Evolutionary conservation across 1,140 invertebrate genomes (phyloP).

Genomic region (Melanaphis sacchari): DNA sequence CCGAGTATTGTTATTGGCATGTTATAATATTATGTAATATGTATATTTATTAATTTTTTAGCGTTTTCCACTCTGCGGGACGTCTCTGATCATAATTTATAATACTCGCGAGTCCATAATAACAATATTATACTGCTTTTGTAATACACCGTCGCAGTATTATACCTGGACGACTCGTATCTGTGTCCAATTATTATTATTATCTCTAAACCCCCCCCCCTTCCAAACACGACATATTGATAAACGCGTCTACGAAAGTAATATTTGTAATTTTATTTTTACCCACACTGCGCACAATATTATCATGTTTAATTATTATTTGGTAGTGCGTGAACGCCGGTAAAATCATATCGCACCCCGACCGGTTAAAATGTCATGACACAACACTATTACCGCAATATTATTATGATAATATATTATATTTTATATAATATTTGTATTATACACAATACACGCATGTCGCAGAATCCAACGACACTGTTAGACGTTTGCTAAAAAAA

Average conservation of each 20-base stretch:
- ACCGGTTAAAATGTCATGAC: neutral
- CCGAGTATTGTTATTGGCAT: neutral
- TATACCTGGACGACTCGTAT: neutral
- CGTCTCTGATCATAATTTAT: neutral
- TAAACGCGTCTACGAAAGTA: neutral
- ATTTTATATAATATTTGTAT: no score
- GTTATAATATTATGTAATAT: neutral
- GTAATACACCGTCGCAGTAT: neutral
- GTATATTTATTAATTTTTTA: conserved; percentile 10
- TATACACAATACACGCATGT: neutral
- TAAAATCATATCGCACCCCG: neutral
- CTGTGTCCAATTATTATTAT: neutral
- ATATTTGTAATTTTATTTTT: conserved; percentile 4
- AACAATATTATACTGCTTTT: neutral
- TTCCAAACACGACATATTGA: neutral
- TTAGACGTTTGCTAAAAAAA: conserved; percentile 29
- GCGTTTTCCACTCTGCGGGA: neutral
- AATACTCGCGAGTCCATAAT: neutral
- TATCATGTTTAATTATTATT: neutral
- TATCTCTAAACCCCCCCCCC: neutral
- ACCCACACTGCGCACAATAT: neutral
- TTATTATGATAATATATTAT: no score
- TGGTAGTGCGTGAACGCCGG: neutral
- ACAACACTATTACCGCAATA: no score
- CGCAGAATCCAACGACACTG: neutral